These are phyloP conservation scores for Anorthoa munda DNA, from an alignment of 2,888 invertebrate genomes.

Conservation along the genomic window DNA sequence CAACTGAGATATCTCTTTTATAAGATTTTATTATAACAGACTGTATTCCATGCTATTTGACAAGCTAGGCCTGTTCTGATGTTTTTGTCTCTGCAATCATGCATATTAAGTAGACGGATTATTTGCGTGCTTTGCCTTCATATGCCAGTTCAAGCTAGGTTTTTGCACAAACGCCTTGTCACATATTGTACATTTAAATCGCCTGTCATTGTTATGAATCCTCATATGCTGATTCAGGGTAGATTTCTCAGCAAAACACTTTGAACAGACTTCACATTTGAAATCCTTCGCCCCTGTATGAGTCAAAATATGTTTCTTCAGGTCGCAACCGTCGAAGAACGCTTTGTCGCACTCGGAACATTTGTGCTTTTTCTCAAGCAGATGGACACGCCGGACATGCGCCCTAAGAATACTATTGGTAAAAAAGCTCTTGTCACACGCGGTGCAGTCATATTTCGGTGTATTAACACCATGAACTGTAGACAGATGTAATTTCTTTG, in stretches of 20 bases:
- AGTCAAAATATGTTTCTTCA: slow-evolving; percentile 80
- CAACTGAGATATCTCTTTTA: background rate
- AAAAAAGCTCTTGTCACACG: slow-evolving; percentile 52
- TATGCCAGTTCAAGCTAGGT: slow-evolving; percentile 69
- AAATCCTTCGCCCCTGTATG: slow-evolving; percentile 84
- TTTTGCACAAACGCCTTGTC: slow-evolving; percentile 70
- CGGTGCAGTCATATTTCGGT: slow-evolving; percentile 24
- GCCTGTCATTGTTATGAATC: slow-evolving; percentile 73
- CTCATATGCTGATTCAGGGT: slow-evolving; percentile 78
- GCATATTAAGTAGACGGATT: background rate
- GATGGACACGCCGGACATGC: slow-evolving; percentile 60
- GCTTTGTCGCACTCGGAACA: slow-evolving; percentile 68
- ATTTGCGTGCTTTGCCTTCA: slow-evolving; percentile 72
- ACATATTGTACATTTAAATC: slow-evolving; percentile 68
- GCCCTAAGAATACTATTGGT: slow-evolving; percentile 21
- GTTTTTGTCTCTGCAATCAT: background rate
- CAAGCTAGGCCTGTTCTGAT: background rate
- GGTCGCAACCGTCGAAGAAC: slow-evolving; percentile 67
- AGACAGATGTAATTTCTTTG: slow-evolving; percentile 67
- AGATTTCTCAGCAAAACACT: slow-evolving; percentile 74
- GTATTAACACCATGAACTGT: slow-evolving; percentile 53
- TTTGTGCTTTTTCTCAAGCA: slow-evolving; percentile 68
- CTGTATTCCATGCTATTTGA: background rate
- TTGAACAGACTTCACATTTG: slow-evolving; percentile 78
- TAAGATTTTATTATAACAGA: background rate